phyloP scores from a whole-genome alignment of 2,113 vertebrate genomes.

The Neolamprologus falcicula region DNA sequence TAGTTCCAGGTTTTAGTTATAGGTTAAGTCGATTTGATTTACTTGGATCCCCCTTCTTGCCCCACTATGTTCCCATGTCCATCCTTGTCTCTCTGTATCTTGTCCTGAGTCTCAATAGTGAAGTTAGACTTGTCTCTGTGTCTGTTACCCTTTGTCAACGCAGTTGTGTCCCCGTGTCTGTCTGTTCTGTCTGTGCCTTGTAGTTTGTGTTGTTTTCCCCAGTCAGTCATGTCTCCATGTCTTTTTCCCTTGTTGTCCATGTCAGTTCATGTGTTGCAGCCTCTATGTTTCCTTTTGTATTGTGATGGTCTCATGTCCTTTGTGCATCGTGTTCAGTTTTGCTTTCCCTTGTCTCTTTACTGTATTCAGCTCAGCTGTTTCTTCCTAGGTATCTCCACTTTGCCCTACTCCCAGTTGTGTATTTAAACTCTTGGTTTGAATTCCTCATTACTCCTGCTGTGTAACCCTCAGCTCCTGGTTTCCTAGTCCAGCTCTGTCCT shows the following conservation, averaged over 20 bases:
- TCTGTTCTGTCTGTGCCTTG: background rate
- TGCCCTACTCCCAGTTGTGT: background rate
- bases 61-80: background rate
- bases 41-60: background rate
- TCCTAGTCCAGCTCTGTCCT: background rate
- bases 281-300: background rate
- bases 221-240: background rate
- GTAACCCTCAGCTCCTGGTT: background rate
- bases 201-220: background rate
- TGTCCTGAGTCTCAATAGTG: background rate
- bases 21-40: background rate
- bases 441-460: background rate
- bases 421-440: background rate
- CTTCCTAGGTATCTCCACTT: background rate
- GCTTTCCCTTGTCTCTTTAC: background rate
- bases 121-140: background rate
- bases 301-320: background rate
- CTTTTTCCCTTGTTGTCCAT: background rate
- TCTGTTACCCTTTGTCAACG: background rate
- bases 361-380: background rate
- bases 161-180: background rate
- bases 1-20: background rate
- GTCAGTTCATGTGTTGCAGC: background rate
- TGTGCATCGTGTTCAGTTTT: background rate
- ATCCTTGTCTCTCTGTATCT: background rate